Base-by-base conservation (phyloP, 2,113 vertebrate species). In the Emydocephalus ijimae region DNA sequence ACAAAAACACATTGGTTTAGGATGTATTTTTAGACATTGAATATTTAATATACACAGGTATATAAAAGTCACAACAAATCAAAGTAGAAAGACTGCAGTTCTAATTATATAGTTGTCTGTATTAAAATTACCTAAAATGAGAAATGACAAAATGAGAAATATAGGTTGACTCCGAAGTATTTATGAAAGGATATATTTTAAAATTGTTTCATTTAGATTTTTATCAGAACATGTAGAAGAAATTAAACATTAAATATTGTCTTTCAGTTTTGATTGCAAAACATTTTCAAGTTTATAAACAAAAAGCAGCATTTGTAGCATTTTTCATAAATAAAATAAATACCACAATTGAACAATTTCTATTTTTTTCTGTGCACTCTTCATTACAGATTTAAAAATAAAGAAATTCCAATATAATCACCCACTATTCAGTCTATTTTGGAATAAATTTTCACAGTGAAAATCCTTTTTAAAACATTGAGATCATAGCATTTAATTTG, bases 381-480 rank as follows among this genome's bases (percentile, higher is more conserved):
- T 59, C 8, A 9, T 55, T 15, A 20, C 57, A 39, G 64, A 34
- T 88, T 92, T 50, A 55, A 54, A 92, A 15, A 52, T 88, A 34
- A 88, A 88, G 12, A 54, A 5, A 7, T 39, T 86, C 43, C 85
- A 45, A 61, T 39, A 45, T 23, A 24, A 45, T 4, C 4, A 10
- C 29, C 45, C 93, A 43, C 93, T 90, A 93, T 26, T 61, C 87
- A 92, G 64, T 92, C 29, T 81, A 85, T 23, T 12, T 90, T 74
- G 23, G 21, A 74, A 74, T 74, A 18, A 85, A 90, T 55, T 52
- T 55, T 26, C 48, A 81, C 20, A 9, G 23, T 45, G 39, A 81
- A 43, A 34, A 15, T 7, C 54, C 9, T 56, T 90, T 86, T 85
- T 20, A 3, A 48, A n/a, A 86, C 20, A 48, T 59, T 45, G 81